Base-by-base conservation (phyloP, 2,113 vertebrate species). In the Trochalopteron elliotii region DNA sequence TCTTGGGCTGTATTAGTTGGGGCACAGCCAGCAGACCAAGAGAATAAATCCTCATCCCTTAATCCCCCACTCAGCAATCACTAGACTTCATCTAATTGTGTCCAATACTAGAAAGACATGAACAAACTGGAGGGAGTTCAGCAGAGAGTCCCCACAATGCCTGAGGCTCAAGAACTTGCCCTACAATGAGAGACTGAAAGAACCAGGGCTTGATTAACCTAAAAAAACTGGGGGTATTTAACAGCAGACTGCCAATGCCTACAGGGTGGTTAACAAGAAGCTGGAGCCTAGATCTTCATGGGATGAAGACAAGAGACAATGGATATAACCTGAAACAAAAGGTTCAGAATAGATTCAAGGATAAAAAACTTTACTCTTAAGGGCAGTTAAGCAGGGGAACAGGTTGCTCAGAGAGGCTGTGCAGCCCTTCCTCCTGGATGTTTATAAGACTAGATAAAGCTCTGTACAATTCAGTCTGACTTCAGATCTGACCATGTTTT, bases 71-170 rank as follows among this genome's bases (percentile, higher is more conserved):
- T n/a, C 67, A 47, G 31, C 33, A 72, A 25, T 80, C 55, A 40
- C 37, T 25, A 61, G 50, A 69, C 7, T 37, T 55, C 50, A 83
- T 31, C 35, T 33, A 57, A 65, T 9, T 50, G 6, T 39, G 20
- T 52, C 8, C 16, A 21, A 2, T 27, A 16, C 11, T 50, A 69
- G 15, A 86, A 64, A 77, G 40, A 40, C 14, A n/a, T 0, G 2
- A 23, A 56, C 21, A 72, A 72, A 76, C 33, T 28, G 21, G 16
- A 86, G 15, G 9, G 25, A 69, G 28, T 10, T 65, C 68, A 77
- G 59, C 59, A 90, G 50, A 88, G 24, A 47, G 4, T 4, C 40
- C 20, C 14, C 45, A 53, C 0, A 0, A 56, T 24, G 25, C 19
- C 14, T 7, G 0, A 39, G 20, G 45, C 35, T 45, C 13, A 27